phyloP scores from a whole-genome alignment of 2,797 vertebrate genomes.

The Borostomias antarcticus region DNA sequence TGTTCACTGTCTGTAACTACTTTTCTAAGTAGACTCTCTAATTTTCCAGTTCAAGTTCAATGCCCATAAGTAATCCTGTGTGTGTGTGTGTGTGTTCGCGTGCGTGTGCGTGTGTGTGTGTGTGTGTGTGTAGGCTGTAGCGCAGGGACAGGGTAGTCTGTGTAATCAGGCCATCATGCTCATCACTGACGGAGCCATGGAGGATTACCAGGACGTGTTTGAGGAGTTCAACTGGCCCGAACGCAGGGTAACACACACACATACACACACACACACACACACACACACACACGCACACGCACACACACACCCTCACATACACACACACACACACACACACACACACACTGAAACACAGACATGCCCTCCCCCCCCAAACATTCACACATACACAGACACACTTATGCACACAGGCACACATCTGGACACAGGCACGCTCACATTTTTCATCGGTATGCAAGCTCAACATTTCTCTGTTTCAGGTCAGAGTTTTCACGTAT shows the following conservation, averaged over 20 bases:
- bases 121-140: slow-evolving; percentile 76
- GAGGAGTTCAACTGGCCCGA: slow-evolving; percentile 95
- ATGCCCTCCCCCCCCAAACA: no score
- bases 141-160: slow-evolving; percentile 85
- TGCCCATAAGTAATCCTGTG: neutral
- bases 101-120: neutral
- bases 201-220: slow-evolving; percentile 90
- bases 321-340: slow-evolving; percentile 6
- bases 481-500: slow-evolving; percentile 97
- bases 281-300: slow-evolving; percentile 1
- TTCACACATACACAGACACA: no score
- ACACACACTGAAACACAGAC: neutral
- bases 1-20: no score
- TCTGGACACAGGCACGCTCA: no score
- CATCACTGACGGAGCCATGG: slow-evolving; percentile 94
- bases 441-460: neutral
- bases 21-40: no score
- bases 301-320: neutral
- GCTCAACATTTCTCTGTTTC: slow-evolving; percentile 15
- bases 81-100: neutral
- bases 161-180: slow-evolving; percentile 99
- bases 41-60: no score
- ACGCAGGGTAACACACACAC: slow-evolving; percentile 76
- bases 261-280: neutral
- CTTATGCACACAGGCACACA: no score